A percentile compares a stretch with the other conserved stretches of the same genome.
phyloP scores from a whole-genome alignment of 2,888 invertebrate species.

The Drosophila kanekoi region DNA sequence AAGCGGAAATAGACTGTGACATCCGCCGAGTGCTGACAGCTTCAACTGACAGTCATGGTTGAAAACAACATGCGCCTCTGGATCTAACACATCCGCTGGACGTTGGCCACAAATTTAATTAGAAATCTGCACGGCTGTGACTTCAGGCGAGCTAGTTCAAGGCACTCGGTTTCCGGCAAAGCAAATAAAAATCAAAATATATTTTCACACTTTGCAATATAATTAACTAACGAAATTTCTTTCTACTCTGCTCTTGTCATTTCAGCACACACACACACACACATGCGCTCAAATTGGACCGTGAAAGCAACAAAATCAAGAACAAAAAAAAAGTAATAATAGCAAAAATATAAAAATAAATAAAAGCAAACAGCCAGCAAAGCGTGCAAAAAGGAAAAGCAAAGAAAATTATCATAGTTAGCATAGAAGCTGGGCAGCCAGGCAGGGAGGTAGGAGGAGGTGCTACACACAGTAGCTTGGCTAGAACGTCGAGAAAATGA shows the following conservation, averaged over 20 bases:
- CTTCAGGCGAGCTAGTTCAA: slow-evolving; percentile 59
- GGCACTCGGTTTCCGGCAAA: slow-evolving; percentile 63
- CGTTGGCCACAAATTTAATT: slow-evolving; percentile 73
- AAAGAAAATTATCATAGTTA: slow-evolving; percentile 67
- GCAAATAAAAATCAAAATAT: slow-evolving; percentile 21
- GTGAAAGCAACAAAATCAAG: slow-evolving; percentile 63
- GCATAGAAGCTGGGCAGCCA: slow-evolving; percentile 5
- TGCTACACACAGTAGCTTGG: slow-evolving; percentile 64
- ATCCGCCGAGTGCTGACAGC: slow-evolving; percentile 68
- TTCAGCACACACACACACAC: slow-evolving; percentile 47
- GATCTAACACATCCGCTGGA: slow-evolving; percentile 66
- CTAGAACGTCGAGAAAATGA: slow-evolving; percentile 76
- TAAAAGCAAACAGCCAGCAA: slow-evolving; percentile 62
- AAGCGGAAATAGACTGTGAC: slow-evolving; percentile 78
- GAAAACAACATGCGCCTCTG: slow-evolving; percentile 30
- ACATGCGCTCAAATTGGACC: slow-evolving; percentile 73
- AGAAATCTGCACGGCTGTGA: slow-evolving; percentile 62
- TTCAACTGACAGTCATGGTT: slow-evolving; percentile 32
- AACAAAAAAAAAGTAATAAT: slow-evolving; percentile 35
- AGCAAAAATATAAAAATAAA: slow-evolving; percentile 40
- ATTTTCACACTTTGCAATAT: slow-evolving; percentile 66
- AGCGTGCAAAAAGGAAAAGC: slow-evolving; percentile 74
- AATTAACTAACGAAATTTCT: slow-evolving; percentile 76
- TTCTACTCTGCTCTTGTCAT: slow-evolving; percentile 74
- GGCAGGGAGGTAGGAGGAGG: slow-evolving; percentile 3